These are phyloP conservation scores for Bombus ignitus DNA, from an alignment of 1,140 invertebrate species.

Conservation along the genomic window DNA sequence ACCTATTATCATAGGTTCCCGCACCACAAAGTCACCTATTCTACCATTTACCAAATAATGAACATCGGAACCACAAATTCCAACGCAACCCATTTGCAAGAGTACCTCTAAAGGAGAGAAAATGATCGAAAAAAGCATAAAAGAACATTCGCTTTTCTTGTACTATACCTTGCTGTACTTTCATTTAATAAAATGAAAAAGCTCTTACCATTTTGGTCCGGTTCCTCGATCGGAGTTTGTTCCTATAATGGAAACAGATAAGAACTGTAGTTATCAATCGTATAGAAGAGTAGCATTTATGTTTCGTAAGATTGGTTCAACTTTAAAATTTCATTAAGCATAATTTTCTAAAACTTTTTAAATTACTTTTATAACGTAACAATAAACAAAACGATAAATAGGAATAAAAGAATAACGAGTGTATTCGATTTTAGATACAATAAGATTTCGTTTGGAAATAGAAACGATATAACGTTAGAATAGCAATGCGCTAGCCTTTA, in stretches of 20 bases:
- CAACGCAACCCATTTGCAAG: constrained; percentile 93
- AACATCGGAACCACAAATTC: constrained; percentile 98
- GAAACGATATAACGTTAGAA: neutral
- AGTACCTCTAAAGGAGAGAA: constrained; percentile 88
- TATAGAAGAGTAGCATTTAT: neutral
- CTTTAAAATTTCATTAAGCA: neutral
- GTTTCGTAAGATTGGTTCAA: neutral
- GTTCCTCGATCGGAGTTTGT: constrained; percentile 87
- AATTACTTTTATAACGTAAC: no score
- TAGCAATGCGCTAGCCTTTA: neutral
- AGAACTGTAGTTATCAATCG: neutral
- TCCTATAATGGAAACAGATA: constrained; percentile 83
- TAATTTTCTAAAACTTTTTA: no score
- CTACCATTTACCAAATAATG: constrained; percentile 93
- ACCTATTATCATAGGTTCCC: constrained; percentile 94
- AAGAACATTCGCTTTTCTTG: neutral
- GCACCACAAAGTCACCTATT: constrained; percentile 92
- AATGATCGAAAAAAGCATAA: neutral
- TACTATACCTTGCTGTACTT: neutral
- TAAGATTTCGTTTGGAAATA: neutral
- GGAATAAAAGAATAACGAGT: neutral
- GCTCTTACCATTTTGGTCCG: constrained; percentile 85
- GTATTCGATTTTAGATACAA: no score
- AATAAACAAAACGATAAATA: neutral
- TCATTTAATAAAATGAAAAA: neutral